Evolutionary conservation across 2,113 vertebrate species (phyloP).

Genomic region (Etheostoma spectabile): DNA sequence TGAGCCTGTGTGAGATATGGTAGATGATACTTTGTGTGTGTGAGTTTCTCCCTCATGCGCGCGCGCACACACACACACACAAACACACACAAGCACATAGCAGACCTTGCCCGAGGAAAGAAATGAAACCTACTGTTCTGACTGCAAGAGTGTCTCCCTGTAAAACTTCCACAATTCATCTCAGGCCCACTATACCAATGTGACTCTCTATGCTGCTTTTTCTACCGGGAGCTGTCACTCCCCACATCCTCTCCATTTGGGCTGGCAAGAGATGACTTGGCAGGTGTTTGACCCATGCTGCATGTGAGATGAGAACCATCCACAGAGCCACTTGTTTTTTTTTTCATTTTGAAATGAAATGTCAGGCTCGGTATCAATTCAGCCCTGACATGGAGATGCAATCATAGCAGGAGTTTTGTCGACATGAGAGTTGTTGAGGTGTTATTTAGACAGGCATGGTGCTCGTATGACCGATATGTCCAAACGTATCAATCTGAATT

Average conservation of each 20-base stretch:
- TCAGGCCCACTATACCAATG: slow-evolving; percentile 13
- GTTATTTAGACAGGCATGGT: slow-evolving; percentile 68
- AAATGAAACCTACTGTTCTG: slow-evolving; percentile 52
- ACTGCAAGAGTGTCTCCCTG: slow-evolving; percentile 29
- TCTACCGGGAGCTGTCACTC: slow-evolving; percentile 55
- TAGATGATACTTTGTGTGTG: slow-evolving; percentile 60
- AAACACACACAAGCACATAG: slow-evolving; percentile 24
- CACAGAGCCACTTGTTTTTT: slow-evolving; percentile 31
- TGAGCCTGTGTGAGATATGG: slow-evolving; percentile 53
- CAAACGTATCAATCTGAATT: slow-evolving; percentile 39
- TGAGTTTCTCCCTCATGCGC: slow-evolving; percentile 24
- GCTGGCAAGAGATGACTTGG: slow-evolving; percentile 56
- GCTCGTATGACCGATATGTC: slow-evolving; percentile 39
- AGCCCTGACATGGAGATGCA: slow-evolving; percentile 35
- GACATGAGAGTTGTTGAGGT: slow-evolving; percentile 31
- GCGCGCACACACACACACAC: slow-evolving; percentile 1
- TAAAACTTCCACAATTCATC: slow-evolving; percentile 51
- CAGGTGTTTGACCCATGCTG: slow-evolving; percentile 65
- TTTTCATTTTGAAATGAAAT: slow-evolving; percentile 65
- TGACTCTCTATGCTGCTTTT: slow-evolving; percentile 43
- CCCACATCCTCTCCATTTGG: slow-evolving; percentile 49
- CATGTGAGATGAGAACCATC: slow-evolving; percentile 46
- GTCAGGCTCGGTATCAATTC: slow-evolving; percentile 46
- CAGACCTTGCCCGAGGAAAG: slow-evolving; percentile 40
- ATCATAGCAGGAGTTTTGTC: slow-evolving; percentile 28